Percentiles rank a stretch among this genome's conserved stretches.
Evolutionary conservation across 1,140 invertebrate genomes (phyloP).

Genomic region (Eumaeus atala): DNA sequence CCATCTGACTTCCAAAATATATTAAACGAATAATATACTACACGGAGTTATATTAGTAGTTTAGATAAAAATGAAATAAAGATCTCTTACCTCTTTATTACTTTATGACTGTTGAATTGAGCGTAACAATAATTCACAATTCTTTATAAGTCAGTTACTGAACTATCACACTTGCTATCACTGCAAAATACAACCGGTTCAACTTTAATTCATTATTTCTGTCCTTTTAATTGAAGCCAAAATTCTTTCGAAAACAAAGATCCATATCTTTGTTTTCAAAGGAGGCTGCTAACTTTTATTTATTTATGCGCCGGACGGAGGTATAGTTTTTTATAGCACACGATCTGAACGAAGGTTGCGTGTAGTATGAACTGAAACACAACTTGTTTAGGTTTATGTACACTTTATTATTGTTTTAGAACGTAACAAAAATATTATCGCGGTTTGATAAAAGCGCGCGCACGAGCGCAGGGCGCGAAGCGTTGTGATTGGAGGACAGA

Average conservation of each 20-base stretch:
- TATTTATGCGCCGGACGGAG: neutral
- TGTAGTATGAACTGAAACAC: conserved; percentile 36
- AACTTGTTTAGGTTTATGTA: conserved; percentile 49
- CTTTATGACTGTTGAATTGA: no score
- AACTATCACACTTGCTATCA: conserved; percentile 33
- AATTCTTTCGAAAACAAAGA: neutral
- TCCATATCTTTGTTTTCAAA: conserved; percentile 14
- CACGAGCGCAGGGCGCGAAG: conserved; percentile 48
- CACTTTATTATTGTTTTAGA: conserved; percentile 54
- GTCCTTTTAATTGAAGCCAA: neutral
- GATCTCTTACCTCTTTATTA: no score
- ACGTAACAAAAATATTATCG: conserved; percentile 43
- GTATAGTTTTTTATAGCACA: conserved; percentile 34
- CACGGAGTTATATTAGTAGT: no score
- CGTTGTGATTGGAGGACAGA: conserved; percentile 45
- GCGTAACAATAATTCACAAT: no score
- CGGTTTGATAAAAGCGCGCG: conserved; percentile 58
- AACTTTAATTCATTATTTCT: neutral
- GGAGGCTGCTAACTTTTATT: neutral
- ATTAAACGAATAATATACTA: no score
- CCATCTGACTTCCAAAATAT: no score
- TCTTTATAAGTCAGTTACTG: conserved; percentile 26
- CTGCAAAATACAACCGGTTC: neutral
- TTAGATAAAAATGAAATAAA: no score
- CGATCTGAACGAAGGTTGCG: conserved; percentile 38